Evolutionary conservation across 2,888 invertebrate genomes (phyloP).

Genomic region (Baccha elongata): DNA sequence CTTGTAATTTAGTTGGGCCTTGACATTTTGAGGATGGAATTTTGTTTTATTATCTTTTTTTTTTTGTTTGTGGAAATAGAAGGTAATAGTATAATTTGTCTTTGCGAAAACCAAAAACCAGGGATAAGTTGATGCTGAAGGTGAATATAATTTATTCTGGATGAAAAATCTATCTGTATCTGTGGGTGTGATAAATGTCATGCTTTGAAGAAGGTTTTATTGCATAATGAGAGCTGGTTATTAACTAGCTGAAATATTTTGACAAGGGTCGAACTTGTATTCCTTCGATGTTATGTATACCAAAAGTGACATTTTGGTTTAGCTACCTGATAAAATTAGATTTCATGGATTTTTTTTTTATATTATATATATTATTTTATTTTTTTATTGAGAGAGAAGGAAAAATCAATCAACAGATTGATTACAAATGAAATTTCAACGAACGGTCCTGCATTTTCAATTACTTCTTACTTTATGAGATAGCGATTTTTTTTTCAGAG

Average conservation of each 20-base stretch:
- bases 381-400: too few relatives aligned
- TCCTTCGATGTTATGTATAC: slow-evolving; percentile 1
- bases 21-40: slow-evolving; percentile 12
- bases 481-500: too few relatives aligned
- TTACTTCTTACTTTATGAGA: too few relatives aligned
- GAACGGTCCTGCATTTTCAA: too few relatives aligned
- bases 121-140: slow-evolving; percentile 29
- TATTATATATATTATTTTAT: too few relatives aligned
- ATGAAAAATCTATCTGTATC: slow-evolving; percentile 45
- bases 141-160: slow-evolving; percentile 44
- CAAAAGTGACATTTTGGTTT: slow-evolving; percentile 36
- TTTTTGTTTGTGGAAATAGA: slow-evolving; percentile 7
- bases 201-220: slow-evolving; percentile 52
- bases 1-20: slow-evolving; percentile 19
- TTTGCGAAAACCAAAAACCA: background rate
- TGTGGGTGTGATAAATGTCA: slow-evolving; percentile 50
- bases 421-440: too few relatives aligned
- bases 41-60: background rate
- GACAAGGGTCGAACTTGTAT: slow-evolving; percentile 41
- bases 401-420: too few relatives aligned
- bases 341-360: too few relatives aligned
- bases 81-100: background rate
- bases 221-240: slow-evolving; percentile 36
- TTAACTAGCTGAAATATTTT: slow-evolving; percentile 35
- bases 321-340: background rate